Conservation (phyloP, 2,113 vertebrate genomes). For the Oenanthe oenanthe region DNA sequence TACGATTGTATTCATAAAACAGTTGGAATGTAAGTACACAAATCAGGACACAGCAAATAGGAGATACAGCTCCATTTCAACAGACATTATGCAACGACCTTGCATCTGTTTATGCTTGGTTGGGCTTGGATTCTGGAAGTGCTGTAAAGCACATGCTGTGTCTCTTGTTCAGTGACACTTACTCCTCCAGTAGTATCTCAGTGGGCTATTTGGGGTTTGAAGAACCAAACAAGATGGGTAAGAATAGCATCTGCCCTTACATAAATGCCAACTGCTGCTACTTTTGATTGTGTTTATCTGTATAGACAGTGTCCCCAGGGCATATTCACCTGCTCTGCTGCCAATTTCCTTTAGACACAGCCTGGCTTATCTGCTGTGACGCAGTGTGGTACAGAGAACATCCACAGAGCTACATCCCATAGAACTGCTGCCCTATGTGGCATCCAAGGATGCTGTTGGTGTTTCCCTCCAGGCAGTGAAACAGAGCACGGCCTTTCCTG, state of each 20-base stretch:
- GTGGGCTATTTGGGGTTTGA: slow-evolving; percentile 35
- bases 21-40: neutral
- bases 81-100: neutral
- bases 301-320: neutral
- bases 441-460: neutral
- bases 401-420: neutral
- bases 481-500: neutral
- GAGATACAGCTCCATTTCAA: neutral
- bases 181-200: slow-evolving; percentile 34
- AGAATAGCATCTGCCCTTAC: slow-evolving; percentile 65
- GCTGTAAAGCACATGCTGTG: neutral
- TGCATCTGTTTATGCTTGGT: slow-evolving; percentile 11
- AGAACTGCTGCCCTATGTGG: neutral
- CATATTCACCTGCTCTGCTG: neutral
- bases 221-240: slow-evolving; percentile 53
- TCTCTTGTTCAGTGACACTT: slow-evolving; percentile 41
- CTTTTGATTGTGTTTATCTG: slow-evolving; percentile 46
- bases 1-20: neutral
- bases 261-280: slow-evolving; percentile 42
- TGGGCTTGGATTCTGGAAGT: slow-evolving; percentile 1
- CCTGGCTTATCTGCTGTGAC: neutral
- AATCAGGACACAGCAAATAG: neutral
- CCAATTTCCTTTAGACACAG: neutral
- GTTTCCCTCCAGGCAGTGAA: neutral
- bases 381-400: neutral